Conservation (phyloP, 2,888 invertebrate species). For the Apotomis betuletana region DNA sequence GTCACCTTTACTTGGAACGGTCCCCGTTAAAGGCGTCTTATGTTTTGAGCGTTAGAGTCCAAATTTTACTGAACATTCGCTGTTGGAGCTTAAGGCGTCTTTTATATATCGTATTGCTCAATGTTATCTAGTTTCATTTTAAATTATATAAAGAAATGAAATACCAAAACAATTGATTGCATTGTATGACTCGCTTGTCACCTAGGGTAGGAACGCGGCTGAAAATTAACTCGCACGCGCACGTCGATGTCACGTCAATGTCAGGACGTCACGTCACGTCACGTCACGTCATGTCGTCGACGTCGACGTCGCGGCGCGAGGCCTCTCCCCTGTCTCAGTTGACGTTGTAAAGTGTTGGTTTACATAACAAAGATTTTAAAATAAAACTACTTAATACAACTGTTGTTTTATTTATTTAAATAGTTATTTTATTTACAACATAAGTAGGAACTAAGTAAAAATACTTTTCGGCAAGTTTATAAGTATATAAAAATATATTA, state of each 20-base stretch:
- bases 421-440: constrained; percentile 12
- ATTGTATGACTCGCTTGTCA: constrained; percentile 53
- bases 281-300: background rate
- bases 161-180: constrained; percentile 66
- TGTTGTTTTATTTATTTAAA: constrained; percentile 61
- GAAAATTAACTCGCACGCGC: constrained; percentile 40
- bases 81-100: constrained; percentile 25
- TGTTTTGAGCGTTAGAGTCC: background rate
- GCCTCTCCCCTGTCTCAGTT: constrained; percentile 64
- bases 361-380: constrained; percentile 83
- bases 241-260: constrained; percentile 5
- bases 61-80: background rate
- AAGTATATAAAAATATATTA: background rate
- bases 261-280: background rate
- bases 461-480: constrained; percentile 35
- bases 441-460: constrained; percentile 33
- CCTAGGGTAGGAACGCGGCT: constrained; percentile 50
- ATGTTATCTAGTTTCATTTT: constrained; percentile 73
- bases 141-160: constrained; percentile 55
- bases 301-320: constrained; percentile 10
- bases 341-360: constrained; percentile 80
- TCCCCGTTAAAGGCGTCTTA: constrained; percentile 37
- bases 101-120: constrained; percentile 64
- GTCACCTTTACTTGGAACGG: constrained; percentile 43
- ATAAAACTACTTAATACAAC: constrained; percentile 81